Percentiles rank a stretch among this genome's conserved stretches.
Conservation (phyloP, 2,113 vertebrate species). For the Ictidomys tridecemlineatus region DNA sequence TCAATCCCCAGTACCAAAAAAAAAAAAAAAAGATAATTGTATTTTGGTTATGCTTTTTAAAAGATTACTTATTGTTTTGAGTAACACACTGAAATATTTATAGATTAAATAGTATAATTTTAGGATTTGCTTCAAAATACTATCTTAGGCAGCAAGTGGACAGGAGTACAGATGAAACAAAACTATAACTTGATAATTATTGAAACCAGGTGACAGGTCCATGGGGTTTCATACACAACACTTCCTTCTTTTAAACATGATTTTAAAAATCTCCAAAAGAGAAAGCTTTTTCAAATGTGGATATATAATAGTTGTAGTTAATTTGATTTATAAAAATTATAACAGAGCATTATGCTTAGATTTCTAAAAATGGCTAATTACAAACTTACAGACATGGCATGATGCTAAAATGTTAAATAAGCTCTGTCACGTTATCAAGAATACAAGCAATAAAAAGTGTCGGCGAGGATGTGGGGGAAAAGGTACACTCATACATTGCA, state of each 20-base stretch:
- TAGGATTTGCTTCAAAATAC: slow-evolving; percentile 39
- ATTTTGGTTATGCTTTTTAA: slow-evolving; percentile 14
- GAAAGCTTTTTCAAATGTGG: neutral
- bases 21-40: neutral
- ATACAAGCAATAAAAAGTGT: too few species aligned
- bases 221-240: neutral
- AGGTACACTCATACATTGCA: too few species aligned
- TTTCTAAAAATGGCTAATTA: slow-evolving; percentile 32
- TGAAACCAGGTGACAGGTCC: neutral
- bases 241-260: neutral
- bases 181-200: neutral
- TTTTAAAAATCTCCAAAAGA: slow-evolving; percentile 2
- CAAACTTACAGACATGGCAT: slow-evolving; percentile 9
- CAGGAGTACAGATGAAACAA: neutral
- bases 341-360: neutral
- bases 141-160: neutral
- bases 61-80: slow-evolving; percentile 31
- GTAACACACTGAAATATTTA: slow-evolving; percentile 51
- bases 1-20: too few species aligned
- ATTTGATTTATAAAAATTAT: slow-evolving; percentile 33
- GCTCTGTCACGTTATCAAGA: neutral
- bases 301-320: neutral
- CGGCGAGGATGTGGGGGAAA: too few species aligned
- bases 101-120: slow-evolving; percentile 43
- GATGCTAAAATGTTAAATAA: slow-evolving; percentile 51